Base-by-base conservation (phyloP, 2,113 vertebrate species). In the Otocyon megalotis region DNA sequence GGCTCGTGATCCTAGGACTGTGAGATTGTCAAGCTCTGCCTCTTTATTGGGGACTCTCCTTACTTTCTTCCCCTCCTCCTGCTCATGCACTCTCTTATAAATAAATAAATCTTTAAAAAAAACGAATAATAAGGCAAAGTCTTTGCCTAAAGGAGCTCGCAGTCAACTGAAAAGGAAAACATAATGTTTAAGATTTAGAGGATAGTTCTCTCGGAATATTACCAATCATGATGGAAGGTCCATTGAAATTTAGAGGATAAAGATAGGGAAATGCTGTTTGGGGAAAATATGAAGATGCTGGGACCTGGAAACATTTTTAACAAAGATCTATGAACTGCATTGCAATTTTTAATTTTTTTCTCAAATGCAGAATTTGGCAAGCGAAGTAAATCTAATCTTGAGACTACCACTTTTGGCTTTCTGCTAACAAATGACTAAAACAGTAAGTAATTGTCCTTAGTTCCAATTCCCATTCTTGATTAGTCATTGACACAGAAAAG, bases 161-260 rank as follows among this genome's bases (percentile, higher is more conserved):
- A 10, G 81, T 83, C 54, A 72, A 96, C 28, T 62, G 69, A 88
- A 76, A 83, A 94, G 76, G 62, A 88, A 84, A 92, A 91, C 19
- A 10, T 7, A 30, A 85, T 67, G 19, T 93, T 86, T 79, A 82
- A 53, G 35, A 93, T 91, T 91, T 93, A 88, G 12, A 32, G 22
- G 28, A 6, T n/a, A 85, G 71, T 90, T 85, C 32, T 76, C 77
- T 89, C 58, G 91, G 92, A 71, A 94, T 85, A 37, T 72, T 72
- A 92, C 81, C 67, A 50, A 69, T 96, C 81, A 84, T 60, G 60
- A 35, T 0, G 54, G 81, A 84, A 26, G 8, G 60, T 83, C 1
- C 37, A n/a, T 7, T 84, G 50, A 90, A 84, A 82, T 90, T 96
- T 86, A 90, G 69, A 81, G 60, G 50, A 14, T 26, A 93, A 0